Evolutionary conservation across 2,797 vertebrate species (phyloP).

Genomic region (Buphagus erythrorhynchus): DNA sequence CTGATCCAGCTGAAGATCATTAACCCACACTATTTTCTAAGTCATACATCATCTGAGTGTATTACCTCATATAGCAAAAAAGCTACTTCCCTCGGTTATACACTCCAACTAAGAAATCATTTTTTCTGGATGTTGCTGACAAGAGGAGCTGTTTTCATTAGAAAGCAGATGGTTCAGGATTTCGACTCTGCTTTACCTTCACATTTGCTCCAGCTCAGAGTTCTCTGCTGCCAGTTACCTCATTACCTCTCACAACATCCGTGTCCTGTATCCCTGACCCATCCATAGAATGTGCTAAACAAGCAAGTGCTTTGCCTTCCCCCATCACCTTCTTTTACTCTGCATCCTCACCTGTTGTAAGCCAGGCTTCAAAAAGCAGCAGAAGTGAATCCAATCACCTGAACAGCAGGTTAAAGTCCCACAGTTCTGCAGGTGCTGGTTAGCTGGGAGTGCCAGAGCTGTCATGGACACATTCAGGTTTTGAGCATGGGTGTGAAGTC

Average conservation of each 20-base stretch:
- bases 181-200: slow-evolving; percentile 53
- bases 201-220: slow-evolving; percentile 33
- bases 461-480: background rate
- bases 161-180: slow-evolving; percentile 72
- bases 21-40: slow-evolving; percentile 79
- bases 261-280: background rate
- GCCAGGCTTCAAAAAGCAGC: background rate
- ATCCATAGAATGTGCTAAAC: background rate
- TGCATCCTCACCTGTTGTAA: background rate
- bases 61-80: slow-evolving; percentile 81
- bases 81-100: slow-evolving; percentile 68
- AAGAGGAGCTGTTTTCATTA: slow-evolving; percentile 71
- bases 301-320: background rate
- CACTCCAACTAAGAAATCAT: slow-evolving; percentile 65
- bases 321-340: background rate
- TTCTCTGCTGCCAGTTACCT: slow-evolving; percentile 10
- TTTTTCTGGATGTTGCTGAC: slow-evolving; percentile 76
- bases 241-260: background rate
- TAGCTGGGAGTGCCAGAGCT: background rate
- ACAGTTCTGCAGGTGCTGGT: background rate
- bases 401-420: background rate
- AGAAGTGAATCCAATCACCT: background rate
- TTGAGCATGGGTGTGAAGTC: background rate
- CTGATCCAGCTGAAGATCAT: slow-evolving; percentile 87
- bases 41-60: slow-evolving; percentile 79